These are phyloP conservation scores for Eurois occulta DNA, from an alignment of 2,888 invertebrate species.

Conservation along the genomic window DNA sequence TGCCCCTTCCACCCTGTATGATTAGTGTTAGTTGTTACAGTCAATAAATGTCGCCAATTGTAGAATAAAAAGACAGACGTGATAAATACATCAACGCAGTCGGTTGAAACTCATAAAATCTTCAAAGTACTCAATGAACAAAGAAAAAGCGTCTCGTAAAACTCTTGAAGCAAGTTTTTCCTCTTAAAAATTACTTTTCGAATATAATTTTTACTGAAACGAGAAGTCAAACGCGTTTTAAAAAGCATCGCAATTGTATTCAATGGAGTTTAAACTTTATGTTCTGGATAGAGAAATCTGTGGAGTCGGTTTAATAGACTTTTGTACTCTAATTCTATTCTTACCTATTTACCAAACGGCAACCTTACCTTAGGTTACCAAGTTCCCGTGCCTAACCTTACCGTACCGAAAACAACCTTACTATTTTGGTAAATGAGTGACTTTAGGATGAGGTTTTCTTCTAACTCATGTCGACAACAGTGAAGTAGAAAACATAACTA, in stretches of 20 bases:
- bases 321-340: neutral
- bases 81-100: conserved; percentile 33
- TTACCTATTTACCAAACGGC: neutral
- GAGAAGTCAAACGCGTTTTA: conserved; percentile 70
- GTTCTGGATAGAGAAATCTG: conserved; percentile 31
- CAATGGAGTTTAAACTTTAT: conserved; percentile 70
- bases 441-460: neutral
- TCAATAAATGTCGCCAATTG: neutral
- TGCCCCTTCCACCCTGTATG: too few species aligned
- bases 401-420: neutral
- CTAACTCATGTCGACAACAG: neutral
- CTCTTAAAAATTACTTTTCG: conserved; percentile 57
- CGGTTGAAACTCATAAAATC: conserved; percentile 42
- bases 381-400: too few species aligned
- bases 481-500: neutral
- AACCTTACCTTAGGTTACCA: neutral
- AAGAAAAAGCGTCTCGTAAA: conserved; percentile 38
- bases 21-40: neutral
- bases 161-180: conserved; percentile 36
- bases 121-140: conserved; percentile 51
- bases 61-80: neutral
- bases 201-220: conserved; percentile 65
- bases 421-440: neutral
- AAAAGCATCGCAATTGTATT: conserved; percentile 70
- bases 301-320: conserved; percentile 9